Evolutionary conservation across 1,140 invertebrate species (phyloP).

Genomic region (Sminthurinus signatus): DNA sequence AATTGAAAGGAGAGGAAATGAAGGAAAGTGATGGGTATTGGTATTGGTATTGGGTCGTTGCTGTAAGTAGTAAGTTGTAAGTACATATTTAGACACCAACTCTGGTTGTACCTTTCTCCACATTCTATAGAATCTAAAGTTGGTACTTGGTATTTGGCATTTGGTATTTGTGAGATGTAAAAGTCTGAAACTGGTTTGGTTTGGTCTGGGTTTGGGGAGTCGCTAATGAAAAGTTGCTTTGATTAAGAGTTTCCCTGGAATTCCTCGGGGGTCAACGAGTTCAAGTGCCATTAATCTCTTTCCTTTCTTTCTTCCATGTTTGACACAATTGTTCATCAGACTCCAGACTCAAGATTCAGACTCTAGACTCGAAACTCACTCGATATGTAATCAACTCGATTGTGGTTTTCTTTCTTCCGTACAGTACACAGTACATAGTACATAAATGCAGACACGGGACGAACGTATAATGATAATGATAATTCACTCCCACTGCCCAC

Average conservation of each 20-base stretch:
- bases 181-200: background rate
- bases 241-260: conserved; percentile 27
- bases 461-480: too few species aligned
- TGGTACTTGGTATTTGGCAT: too few species aligned
- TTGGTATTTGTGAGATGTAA: background rate
- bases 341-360: background rate
- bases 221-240: conserved; percentile 32
- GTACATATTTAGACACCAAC: background rate
- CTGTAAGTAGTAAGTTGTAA: background rate
- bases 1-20: conserved; percentile 15
- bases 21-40: conserved; percentile 16
- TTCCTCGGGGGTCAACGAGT: conserved; percentile 24
- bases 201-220: conserved; percentile 16
- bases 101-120: too few species aligned
- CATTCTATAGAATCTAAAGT: too few species aligned
- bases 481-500: background rate
- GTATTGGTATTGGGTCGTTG: background rate
- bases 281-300: conserved; percentile 35
- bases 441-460: too few species aligned
- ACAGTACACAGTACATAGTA: background rate
- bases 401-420: conserved; percentile 5
- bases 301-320: conserved; percentile 30
- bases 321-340: conserved; percentile 38
- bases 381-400: conserved; percentile 22
- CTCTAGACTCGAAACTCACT: too few species aligned